These are phyloP conservation scores for Podarcis lilfordi DNA, from an alignment of 2,797 vertebrate species.

Conservation along the genomic window DNA sequence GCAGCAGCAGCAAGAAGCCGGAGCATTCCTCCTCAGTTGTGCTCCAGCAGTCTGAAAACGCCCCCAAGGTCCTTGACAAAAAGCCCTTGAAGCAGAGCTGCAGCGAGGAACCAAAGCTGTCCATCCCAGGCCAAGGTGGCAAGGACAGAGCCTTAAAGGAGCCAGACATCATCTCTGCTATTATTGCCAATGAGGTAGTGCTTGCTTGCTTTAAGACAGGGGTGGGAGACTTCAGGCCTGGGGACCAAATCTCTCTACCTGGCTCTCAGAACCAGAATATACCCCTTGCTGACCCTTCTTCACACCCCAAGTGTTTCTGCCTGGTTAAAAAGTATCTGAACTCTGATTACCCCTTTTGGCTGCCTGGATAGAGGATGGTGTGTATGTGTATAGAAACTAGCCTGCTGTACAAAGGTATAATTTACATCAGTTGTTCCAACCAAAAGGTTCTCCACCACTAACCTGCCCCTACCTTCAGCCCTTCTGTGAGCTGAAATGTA, in stretches of 20 bases:
- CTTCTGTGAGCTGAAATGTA: not conserved
- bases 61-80: slow-evolving; percentile 90
- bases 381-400: too few relatives aligned
- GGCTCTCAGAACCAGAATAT: too few relatives aligned
- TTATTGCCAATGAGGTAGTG: slow-evolving; percentile 84
- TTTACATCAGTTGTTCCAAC: too few relatives aligned
- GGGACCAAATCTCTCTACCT: too few relatives aligned
- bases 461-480: not conserved
- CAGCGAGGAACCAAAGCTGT: slow-evolving; percentile 82
- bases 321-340: too few relatives aligned
- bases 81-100: slow-evolving; percentile 86
- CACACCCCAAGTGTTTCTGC: too few relatives aligned
- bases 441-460: not conserved
- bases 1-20: slow-evolving; percentile 82
- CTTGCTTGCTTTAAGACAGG: not conserved
- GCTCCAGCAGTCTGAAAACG: slow-evolving; percentile 79
- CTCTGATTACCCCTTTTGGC: too few relatives aligned
- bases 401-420: too few relatives aligned
- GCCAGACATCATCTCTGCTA: slow-evolving; percentile 68
- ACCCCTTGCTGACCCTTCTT: too few relatives aligned
- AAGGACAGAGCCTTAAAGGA: slow-evolving; percentile 80
- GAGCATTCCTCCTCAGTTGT: slow-evolving; percentile 71
- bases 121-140: slow-evolving; percentile 58
- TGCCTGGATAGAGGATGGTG: too few relatives aligned
- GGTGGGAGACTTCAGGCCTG: not conserved